Percentiles rank a stretch among this genome's conserved stretches.
Evolutionary conservation across 1,140 invertebrate genomes (phyloP).

Genomic region (Lycorma delicatula): DNA sequence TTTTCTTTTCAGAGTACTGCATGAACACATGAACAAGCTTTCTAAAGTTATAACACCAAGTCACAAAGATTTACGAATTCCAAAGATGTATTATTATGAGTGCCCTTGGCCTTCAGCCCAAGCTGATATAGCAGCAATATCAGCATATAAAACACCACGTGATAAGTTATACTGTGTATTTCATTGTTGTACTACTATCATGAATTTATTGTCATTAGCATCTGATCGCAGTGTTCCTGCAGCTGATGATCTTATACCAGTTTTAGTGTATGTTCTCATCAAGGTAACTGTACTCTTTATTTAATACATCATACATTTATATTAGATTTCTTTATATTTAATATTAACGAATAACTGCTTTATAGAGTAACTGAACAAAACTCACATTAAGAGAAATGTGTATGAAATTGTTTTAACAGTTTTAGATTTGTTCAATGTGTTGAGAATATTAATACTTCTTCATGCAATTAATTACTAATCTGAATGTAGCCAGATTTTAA

Average conservation of each 20-base stretch:
- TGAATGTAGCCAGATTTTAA: too few relatives aligned
- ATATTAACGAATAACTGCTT: too few relatives aligned
- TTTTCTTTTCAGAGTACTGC: conserved; percentile 55
- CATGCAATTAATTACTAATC: too few relatives aligned
- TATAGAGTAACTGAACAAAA: too few relatives aligned
- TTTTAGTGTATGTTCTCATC: conserved; percentile 90
- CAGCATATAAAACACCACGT: conserved; percentile 87
- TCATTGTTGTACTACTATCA: conserved; percentile 84
- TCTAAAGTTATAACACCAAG: conserved; percentile 68
- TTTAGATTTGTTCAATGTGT: too few relatives aligned
- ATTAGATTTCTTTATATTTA: too few relatives aligned
- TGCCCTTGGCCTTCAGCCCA: conserved; percentile 97
- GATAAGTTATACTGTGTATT: conserved; percentile 88
- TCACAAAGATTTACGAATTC: conserved; percentile 74
- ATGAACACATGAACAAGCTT: conserved; percentile 82
- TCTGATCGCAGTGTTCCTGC: conserved; percentile 69
- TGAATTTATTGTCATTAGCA: conserved; percentile 82
- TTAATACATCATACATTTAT: too few relatives aligned
- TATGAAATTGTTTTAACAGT: too few relatives aligned
- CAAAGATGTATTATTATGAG: conserved; percentile 74
- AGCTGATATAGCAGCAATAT: conserved; percentile 81
- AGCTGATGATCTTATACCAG: conserved; percentile 94
- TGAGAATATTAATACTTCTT: too few relatives aligned
- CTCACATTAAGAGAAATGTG: too few relatives aligned
- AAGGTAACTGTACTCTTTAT: conserved; percentile 66